These are phyloP conservation scores for Ectropis crepuscularia DNA, from an alignment of 2,888 invertebrate species.

Conservation along the genomic window DNA sequence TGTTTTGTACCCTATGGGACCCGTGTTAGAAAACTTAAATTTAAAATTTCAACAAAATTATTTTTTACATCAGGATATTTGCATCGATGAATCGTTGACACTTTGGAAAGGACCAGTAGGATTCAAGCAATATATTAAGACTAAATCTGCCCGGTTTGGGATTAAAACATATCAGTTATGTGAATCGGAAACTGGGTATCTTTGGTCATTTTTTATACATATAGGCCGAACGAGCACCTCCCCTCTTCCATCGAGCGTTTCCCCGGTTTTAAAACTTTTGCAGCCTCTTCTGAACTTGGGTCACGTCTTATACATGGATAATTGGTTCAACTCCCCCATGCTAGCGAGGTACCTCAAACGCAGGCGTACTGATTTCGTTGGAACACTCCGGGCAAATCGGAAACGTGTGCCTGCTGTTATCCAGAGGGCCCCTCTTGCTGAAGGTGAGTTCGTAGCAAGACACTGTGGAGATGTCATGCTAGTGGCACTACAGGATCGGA, in stretches of 20 bases:
- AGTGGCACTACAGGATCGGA: conserved; percentile 15
- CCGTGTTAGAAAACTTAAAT: too few species aligned
- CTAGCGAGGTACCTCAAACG: conserved; percentile 30
- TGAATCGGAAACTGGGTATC: too few species aligned
- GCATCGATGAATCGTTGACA: too few species aligned
- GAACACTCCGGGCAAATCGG: conserved; percentile 22
- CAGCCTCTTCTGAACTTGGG: conserved; percentile 24
- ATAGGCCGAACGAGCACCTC: conserved; percentile 6
- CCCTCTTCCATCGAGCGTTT: conserved; percentile 20
- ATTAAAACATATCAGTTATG: too few species aligned
- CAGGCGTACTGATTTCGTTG: conserved; percentile 37
- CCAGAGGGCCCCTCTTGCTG: conserved; percentile 21
- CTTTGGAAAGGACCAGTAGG: too few species aligned
- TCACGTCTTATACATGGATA: conserved; percentile 23
- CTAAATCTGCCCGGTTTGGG: too few species aligned
- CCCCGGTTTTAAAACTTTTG: conserved; percentile 13
- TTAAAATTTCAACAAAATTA: too few species aligned
- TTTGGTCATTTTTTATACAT: too few species aligned
- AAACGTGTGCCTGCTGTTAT: conserved; percentile 27
- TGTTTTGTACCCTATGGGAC: too few species aligned
- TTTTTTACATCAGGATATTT: too few species aligned
- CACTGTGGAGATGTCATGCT: conserved; percentile 34
- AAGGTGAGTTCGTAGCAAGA: conserved; percentile 29
- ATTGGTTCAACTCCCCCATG: conserved; percentile 28
- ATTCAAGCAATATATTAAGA: too few species aligned